Conservation (phyloP, 2,888 invertebrate genomes). For the Abrostola tripartita region DNA sequence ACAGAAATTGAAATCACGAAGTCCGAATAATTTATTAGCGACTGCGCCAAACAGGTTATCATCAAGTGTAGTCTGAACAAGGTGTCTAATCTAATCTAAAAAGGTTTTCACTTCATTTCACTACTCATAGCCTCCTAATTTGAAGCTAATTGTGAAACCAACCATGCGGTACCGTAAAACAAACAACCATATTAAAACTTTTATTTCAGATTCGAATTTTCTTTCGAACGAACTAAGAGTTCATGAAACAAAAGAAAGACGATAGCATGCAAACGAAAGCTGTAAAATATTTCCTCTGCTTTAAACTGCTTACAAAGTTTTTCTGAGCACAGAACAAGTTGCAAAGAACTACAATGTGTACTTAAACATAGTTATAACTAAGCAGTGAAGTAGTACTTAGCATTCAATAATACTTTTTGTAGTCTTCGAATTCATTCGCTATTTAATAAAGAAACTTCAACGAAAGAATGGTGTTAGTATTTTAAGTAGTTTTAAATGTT, state of each 20-base stretch:
- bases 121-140: no score
- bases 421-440: conserved; percentile 1
- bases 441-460: conserved; percentile 39
- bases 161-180: no score
- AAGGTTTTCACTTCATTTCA: no score
- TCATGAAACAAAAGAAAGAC: background rate
- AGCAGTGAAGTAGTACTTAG: background rate
- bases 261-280: background rate
- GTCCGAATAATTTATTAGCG: no score
- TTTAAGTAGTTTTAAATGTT: conserved; percentile 12
- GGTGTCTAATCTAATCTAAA: no score
- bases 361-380: no score
- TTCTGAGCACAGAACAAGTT: background rate
- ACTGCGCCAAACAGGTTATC: no score
- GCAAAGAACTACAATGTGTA: background rate
- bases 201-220: no score
- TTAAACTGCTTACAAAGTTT: background rate
- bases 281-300: background rate
- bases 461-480: conserved; percentile 3
- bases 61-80: no score
- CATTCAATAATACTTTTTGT: conserved; percentile 8
- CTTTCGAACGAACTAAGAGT: background rate
- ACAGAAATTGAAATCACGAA: no score
- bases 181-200: no score
- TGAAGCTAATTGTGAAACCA: no score